phyloP scores from a whole-genome alignment of 2,888 invertebrate genomes.

The Aleiodes alternator region DNA sequence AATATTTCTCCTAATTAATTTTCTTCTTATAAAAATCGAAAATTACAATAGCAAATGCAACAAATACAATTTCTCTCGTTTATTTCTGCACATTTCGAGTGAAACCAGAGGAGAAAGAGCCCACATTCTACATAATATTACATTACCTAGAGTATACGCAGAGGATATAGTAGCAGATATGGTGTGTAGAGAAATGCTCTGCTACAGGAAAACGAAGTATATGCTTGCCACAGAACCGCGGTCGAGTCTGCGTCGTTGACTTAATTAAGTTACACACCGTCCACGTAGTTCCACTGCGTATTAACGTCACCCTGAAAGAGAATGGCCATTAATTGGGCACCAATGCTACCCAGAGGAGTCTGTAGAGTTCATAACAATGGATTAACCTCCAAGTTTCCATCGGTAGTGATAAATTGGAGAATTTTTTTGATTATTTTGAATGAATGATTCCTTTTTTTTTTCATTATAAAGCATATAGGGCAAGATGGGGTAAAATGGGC shows the following conservation, averaged over 20 bases:
- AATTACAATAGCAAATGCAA: constrained; percentile 60
- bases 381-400: constrained; percentile 23
- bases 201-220: constrained; percentile 37
- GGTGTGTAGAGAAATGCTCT: constrained; percentile 25
- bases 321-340: constrained; percentile 71
- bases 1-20: too few relatives aligned
- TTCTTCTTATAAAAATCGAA: constrained; percentile 57
- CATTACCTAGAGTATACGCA: constrained; percentile 48
- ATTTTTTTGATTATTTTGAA: too few relatives aligned
- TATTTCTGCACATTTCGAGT: constrained; percentile 66
- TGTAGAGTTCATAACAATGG: constrained; percentile 39
- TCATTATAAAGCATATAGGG: too few relatives aligned
- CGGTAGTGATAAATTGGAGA: constrained; percentile 44
- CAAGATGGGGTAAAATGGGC: too few relatives aligned
- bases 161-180: constrained; percentile 66
- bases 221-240: constrained; percentile 71
- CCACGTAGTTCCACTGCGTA: constrained; percentile 69
- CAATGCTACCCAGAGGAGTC: constrained; percentile 59
- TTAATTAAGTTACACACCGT: constrained; percentile 75
- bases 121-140: constrained; percentile 71
- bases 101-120: constrained; percentile 40
- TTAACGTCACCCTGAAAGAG: constrained; percentile 70
- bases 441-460: too few relatives aligned
- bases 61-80: constrained; percentile 72
- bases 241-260: constrained; percentile 74